Conservation (phyloP, 2,113 vertebrate species). For the Stigmatopora argus region DNA sequence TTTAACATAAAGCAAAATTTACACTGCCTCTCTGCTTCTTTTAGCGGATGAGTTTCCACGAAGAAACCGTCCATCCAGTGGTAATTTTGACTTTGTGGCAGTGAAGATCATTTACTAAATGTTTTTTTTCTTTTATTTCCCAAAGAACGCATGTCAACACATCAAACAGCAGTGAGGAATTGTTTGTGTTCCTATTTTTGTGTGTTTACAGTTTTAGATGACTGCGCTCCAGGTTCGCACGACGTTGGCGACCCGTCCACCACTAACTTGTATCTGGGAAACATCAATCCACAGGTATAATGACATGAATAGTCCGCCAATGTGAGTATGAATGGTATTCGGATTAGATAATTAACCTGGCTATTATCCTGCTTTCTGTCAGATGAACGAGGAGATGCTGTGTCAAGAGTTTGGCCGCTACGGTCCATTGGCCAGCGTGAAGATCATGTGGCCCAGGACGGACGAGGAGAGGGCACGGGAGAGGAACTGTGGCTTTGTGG, state of each 20-base stretch:
- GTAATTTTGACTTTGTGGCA: conserved; percentile 76
- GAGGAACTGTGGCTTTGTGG: conserved; percentile 98
- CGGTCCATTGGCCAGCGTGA: conserved; percentile 94
- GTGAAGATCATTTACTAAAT: conserved; percentile 51
- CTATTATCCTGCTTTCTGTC: not conserved
- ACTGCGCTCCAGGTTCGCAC: conserved; percentile 95
- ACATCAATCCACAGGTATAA: conserved; percentile 95
- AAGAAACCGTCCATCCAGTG: conserved; percentile 96
- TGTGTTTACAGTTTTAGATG: conserved; percentile 83
- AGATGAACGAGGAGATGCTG: conserved; percentile 99
- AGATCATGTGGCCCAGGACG: conserved; percentile 99
- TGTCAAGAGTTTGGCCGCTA: conserved; percentile 98
- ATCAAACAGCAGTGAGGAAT: conserved; percentile 48
- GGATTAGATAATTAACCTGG: no score
- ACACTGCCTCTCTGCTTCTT: conserved; percentile 72
- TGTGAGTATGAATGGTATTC: no score
- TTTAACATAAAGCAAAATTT: conserved; percentile 61
- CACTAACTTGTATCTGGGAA: conserved; percentile 96
- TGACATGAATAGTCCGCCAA: not conserved
- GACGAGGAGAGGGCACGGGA: conserved; percentile 97
- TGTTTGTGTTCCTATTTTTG: conserved; percentile 49
- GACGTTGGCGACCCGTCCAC: conserved; percentile 97
- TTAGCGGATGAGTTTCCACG: conserved; percentile 94
- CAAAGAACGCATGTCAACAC: conserved; percentile 19
- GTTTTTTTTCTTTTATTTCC: not conserved